Percentiles rank a stretch among this genome's conserved stretches.
These are phyloP conservation scores for Nomada ferruginata DNA, from an alignment of 2,888 invertebrate genomes.

Conservation along the genomic window DNA sequence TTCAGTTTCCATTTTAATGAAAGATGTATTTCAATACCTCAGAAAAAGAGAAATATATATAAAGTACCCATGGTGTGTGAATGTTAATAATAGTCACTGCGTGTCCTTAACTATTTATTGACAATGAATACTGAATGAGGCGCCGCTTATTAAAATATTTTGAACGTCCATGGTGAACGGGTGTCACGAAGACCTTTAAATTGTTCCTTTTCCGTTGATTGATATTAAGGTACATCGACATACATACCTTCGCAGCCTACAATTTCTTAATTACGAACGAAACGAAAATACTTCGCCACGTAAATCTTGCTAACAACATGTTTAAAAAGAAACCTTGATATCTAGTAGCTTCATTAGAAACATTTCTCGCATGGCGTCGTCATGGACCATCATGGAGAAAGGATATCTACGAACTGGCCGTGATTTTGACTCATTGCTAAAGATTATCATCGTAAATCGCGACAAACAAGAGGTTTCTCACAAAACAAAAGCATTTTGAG, in stretches of 20 bases:
- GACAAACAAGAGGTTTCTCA: conserved; percentile 11
- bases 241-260: conserved; percentile 21
- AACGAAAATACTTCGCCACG: conserved; percentile 29
- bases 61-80: no score
- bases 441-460: conserved; percentile 16
- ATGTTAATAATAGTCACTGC: no score
- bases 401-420: neutral
- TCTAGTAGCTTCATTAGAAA: conserved; percentile 27
- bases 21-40: no score
- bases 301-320: conserved; percentile 42
- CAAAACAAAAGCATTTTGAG: conserved; percentile 4
- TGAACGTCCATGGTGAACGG: neutral
- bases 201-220: neutral
- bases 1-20: no score
- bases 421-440: conserved; percentile 1
- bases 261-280: conserved; percentile 29
- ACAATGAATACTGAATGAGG: no score
- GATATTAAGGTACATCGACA: conserved; percentile 15
- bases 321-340: conserved; percentile 16
- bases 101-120: no score
- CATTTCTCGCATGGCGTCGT: conserved; percentile 28
- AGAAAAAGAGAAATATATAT: no score
- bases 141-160: conserved; percentile 6
- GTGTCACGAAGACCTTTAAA: neutral
- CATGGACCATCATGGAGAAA: conserved; percentile 23